These are phyloP conservation scores for Dolichopus griseipennis DNA, from an alignment of 2,888 invertebrate genomes.

Conservation along the genomic window DNA sequence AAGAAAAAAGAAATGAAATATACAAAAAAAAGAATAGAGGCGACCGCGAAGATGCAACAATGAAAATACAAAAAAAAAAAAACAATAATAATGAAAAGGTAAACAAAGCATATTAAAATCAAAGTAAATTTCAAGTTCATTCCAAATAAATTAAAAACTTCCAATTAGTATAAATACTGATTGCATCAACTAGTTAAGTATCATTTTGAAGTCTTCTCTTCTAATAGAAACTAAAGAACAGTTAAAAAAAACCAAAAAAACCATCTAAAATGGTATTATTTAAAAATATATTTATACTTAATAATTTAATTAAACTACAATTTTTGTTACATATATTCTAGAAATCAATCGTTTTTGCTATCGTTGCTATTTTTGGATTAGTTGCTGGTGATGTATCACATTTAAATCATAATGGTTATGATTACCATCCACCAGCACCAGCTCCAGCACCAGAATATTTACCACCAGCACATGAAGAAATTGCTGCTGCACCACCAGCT, in stretches of 20 bases:
- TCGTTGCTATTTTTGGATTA: not conserved
- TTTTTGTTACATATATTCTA: not conserved
- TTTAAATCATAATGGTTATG: not conserved
- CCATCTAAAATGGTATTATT: not conserved
- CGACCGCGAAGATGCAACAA: no score
- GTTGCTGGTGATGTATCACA: not conserved
- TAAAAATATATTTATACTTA: not conserved
- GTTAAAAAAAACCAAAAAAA: not conserved
- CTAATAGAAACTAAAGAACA: not conserved
- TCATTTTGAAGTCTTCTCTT: not conserved
- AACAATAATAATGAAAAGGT: no score
- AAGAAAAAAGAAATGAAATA: no score
- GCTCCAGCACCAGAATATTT: conserved; percentile 12
- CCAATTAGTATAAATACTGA: not conserved
- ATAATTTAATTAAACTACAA: not conserved
- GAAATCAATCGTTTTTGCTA: not conserved
- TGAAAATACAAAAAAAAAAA: no score
- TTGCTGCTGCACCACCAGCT: not conserved
- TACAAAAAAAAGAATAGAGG: no score
- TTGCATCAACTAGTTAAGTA: not conserved
- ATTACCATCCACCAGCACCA: conserved; percentile 12
- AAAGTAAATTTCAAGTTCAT: no score
- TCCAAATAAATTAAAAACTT: no score
- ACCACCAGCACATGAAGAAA: not conserved
- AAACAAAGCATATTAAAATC: no score